Base-by-base conservation (phyloP, 2,888 invertebrate genomes). In the Nymphalis urticae region DNA sequence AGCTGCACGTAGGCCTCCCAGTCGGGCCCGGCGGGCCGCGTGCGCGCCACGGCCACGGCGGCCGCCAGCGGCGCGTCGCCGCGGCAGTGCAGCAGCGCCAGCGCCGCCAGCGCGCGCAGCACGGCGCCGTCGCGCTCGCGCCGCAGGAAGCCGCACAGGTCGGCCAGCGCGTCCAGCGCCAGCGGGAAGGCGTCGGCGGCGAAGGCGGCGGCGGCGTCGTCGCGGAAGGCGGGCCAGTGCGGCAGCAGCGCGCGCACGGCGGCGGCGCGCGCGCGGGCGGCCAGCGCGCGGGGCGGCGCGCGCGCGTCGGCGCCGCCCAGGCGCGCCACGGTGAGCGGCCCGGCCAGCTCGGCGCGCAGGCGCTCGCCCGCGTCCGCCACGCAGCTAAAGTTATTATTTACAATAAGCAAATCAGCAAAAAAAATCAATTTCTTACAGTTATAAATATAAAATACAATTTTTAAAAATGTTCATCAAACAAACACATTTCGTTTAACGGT, bases 1-100 rank as follows among this genome's bases (percentile, higher is more conserved):
- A 94, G 77, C 79, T 95, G 95, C 0, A 95, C 89, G 27, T 93
- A 94, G 48, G 88, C 89, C 70, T 93, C 90, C 92, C 94, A 94
- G 3, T 89, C 85, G 0, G 93, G 0, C 93, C 88, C 4, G 95
- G 86, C n/a, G 95, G 79, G 0, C 89, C 89, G 59, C 95, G 95
- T 70, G 94, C 94, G 77, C 92, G 93, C 0, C 85, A 83, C 62
- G 93, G 82, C 1, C 75, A 0, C 95, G 95, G n/a, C n/a, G n/a
- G n/a, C n/a, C n/a, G n/a, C n/a, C n/a, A n/a, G n/a, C n/a, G n/a
- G n/a, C n/a, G n/a, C n/a, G n/a, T n/a, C n/a, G n/a, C 94, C 94
- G 77, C 92, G 93, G 0, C 95, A 77, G 62, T 95, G 83, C 61
- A 85, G 83, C 62, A 93, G 82, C 1, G 94, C 72, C 6, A 95